A percentile compares a stretch with the other conserved stretches of the same genome.
Evolutionary conservation across 2,113 vertebrate species (phyloP).

Genomic region (Clupea harengus): DNA sequence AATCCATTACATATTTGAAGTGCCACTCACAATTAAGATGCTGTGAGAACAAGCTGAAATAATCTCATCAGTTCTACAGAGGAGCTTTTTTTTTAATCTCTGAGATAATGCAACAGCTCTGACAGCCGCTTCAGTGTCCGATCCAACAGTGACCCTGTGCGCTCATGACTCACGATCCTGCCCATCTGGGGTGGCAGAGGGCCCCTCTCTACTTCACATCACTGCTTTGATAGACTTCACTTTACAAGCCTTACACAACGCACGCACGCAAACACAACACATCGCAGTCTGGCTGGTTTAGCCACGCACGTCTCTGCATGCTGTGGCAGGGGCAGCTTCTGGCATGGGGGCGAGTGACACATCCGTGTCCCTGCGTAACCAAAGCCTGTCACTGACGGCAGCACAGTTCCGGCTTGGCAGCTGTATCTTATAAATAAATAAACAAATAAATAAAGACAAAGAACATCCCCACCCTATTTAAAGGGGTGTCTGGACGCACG

Average conservation of each 20-base stretch:
- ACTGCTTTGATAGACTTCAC: neutral
- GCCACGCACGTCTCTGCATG: neutral
- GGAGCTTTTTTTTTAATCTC: neutral
- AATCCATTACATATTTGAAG: neutral
- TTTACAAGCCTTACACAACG: neutral
- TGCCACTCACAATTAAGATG: neutral
- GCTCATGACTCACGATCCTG: constrained; percentile 28
- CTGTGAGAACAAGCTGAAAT: neutral
- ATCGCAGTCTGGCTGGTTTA: neutral
- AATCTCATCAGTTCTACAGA: neutral
- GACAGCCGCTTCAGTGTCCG: neutral
- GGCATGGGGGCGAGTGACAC: constrained; percentile 9
- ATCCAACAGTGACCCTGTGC: neutral
- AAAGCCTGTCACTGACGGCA: constrained; percentile 16
- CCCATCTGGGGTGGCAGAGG: constrained; percentile 33
- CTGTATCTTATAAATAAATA: constrained; percentile 1
- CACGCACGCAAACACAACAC: neutral
- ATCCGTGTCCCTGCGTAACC: constrained; percentile 17
- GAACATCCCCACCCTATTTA: neutral
- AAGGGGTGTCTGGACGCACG: neutral
- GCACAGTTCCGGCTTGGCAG: constrained; percentile 10
- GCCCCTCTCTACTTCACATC: neutral
- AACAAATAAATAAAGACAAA: neutral
- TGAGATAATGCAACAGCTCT: neutral
- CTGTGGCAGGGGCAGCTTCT: neutral